phyloP scores from a whole-genome alignment of 2,113 vertebrate species.

The Oostethus manadensis region DNA sequence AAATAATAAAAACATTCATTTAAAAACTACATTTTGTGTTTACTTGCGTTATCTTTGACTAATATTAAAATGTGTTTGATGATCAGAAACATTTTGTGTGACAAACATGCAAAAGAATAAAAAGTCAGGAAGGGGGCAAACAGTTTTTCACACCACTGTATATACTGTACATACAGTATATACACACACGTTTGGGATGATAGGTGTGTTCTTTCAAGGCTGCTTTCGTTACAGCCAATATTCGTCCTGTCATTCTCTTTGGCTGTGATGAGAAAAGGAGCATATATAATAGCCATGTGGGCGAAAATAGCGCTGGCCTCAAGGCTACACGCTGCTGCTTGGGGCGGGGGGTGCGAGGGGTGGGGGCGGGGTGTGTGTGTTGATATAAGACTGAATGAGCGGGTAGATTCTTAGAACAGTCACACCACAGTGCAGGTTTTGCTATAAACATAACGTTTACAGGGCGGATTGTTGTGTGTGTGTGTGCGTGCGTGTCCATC shows the following conservation, averaged over 20 bases:
- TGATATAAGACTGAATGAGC: slow-evolving; percentile 59
- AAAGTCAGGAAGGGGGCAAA: too few species aligned
- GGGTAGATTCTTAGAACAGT: slow-evolving; percentile 53
- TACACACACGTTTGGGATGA: slow-evolving; percentile 1
- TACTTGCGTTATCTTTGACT: too few species aligned
- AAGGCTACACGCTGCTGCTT: slow-evolving; percentile 33
- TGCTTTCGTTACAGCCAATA: slow-evolving; percentile 32
- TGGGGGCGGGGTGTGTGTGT: too few species aligned
- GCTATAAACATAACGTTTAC: neutral
- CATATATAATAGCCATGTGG: slow-evolving; percentile 40
- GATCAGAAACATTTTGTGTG: too few species aligned
- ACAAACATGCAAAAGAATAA: too few species aligned
- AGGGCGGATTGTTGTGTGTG: neutral
- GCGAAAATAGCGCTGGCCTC: slow-evolving; percentile 34
- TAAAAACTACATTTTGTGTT: too few species aligned
- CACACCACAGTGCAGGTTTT: slow-evolving; percentile 31
- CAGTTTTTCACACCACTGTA: too few species aligned
- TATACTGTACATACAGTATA: neutral
- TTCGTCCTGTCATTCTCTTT: slow-evolving; percentile 40
- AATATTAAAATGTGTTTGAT: too few species aligned
- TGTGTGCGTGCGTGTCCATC: slow-evolving; percentile 8
- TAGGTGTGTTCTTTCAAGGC: slow-evolving; percentile 15
- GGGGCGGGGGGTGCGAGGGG: too few species aligned
- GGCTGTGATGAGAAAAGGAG: slow-evolving; percentile 47
- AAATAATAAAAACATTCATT: too few species aligned